These are phyloP conservation scores for Agrypnus murinus DNA, from an alignment of 2,888 invertebrate genomes.

Conservation along the genomic window DNA sequence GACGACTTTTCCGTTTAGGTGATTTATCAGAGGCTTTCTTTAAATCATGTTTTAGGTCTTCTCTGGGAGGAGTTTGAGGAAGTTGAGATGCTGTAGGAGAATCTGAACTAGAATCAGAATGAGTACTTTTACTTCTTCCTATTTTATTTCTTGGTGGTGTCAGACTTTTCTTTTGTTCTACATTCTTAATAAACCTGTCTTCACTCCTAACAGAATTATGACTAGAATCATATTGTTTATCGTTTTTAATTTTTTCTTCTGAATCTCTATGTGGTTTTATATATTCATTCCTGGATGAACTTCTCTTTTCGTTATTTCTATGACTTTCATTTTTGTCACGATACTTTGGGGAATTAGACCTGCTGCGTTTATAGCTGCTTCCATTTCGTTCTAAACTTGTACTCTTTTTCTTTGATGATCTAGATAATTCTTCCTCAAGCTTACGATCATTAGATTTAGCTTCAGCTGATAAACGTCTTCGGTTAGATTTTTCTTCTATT, in stretches of 20 bases:
- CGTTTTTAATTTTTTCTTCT: slow-evolving; percentile 4
- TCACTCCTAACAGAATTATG: slow-evolving; percentile 27
- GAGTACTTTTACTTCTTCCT: slow-evolving; percentile 20
- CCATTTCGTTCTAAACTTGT: background rate
- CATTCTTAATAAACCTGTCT: background rate
- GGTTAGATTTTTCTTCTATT: slow-evolving; percentile 1
- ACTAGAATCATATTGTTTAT: slow-evolving; percentile 6
- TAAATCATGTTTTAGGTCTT: slow-evolving; percentile 12
- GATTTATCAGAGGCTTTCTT: slow-evolving; percentile 41
- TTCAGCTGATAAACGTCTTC: slow-evolving; percentile 2
- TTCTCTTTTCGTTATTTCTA: background rate
- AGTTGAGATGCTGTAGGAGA: slow-evolving; percentile 21
- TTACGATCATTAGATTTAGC: background rate
- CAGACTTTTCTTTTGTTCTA: slow-evolving; percentile 11
- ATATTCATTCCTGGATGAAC: background rate
- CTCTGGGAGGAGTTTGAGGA: slow-evolving; percentile 40
- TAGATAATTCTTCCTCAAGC: background rate
- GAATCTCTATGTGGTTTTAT: background rate
- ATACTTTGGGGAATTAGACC: background rate
- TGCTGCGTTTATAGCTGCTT: background rate
- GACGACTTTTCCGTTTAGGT: slow-evolving; percentile 54
- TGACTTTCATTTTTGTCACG: slow-evolving; percentile 20
- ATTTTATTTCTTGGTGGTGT: slow-evolving; percentile 11
- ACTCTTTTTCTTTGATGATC: background rate
- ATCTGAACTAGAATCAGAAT: slow-evolving; percentile 18